Base-by-base conservation (phyloP, 2,888 invertebrate species). In the Drosophila imparisetae region DNA sequence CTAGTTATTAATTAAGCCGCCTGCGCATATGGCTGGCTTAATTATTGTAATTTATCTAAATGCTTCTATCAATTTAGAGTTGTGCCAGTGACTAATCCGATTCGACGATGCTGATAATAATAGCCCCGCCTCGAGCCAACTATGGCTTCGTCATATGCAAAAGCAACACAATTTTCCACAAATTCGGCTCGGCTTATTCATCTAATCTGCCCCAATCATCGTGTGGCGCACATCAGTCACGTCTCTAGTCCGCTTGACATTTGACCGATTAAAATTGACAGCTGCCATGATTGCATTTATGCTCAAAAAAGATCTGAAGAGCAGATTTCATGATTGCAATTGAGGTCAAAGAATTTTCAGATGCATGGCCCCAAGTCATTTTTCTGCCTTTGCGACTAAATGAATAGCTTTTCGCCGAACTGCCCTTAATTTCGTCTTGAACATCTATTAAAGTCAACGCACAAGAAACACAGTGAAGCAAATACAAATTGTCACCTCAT, bases 41-140 rank as follows among this genome's bases (percentile, higher is more conserved):
- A 86, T 87, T 83, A 84, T 87, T 87, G 80, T 83, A 86, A 86
- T 87, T 87, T 80, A 81, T 76, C 70, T 86, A 86, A 87, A 80
- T 75, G 80, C 81, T 72, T 58, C 71, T 82, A 86, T 81, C 86
- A 76, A 78, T 80, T 75, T 65, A 27, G 52, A 42, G 57, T 57
- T 72, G 60, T 52, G 65, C 36, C 27, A 27, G 18, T 79, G 75
- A 72, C 76, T 79, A 79, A 75, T 78, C 61, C 75, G 49, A 57
- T 66, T 57, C 59, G 42, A 29, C n/a, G 21, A 62, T 42, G 42
- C 58, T 66, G 55, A 71, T 52, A 50, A 68, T 67, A 72, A 36
- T 53, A 21, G 45, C 52, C 42, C 45, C 66, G 60, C 59, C 52
- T 30, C 30, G 32, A 59, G 62, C 13, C 64, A 30, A 53, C 24